Conservation (phyloP, 2,113 vertebrate genomes). For the Phylloscopus trochilus region DNA sequence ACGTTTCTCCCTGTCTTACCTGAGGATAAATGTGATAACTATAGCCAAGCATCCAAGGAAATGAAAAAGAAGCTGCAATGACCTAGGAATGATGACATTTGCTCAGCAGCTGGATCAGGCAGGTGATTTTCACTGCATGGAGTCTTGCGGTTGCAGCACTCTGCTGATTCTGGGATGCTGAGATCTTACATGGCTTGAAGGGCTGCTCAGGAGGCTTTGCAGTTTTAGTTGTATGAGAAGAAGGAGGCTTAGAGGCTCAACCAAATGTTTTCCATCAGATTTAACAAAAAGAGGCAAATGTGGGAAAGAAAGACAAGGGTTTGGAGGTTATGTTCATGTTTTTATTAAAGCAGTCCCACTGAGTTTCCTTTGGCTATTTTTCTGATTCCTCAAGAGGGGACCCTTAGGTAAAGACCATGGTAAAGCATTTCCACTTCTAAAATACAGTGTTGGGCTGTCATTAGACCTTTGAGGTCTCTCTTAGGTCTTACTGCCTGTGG, state of each 20-base stretch:
- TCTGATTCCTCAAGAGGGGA: neutral
- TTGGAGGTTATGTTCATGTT: neutral
- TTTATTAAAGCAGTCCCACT: neutral
- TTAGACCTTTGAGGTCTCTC: neutral
- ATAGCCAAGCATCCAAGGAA: neutral
- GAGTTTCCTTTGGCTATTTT: neutral
- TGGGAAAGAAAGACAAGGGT: neutral
- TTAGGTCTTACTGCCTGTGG: neutral
- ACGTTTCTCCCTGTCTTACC: neutral
- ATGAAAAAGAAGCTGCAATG: neutral
- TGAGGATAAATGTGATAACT: neutral
- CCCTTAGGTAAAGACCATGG: neutral
- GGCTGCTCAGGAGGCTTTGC: neutral
- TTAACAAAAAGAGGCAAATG: neutral
- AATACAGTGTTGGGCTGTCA: neutral
- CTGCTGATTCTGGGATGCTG: neutral
- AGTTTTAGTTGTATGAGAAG: neutral
- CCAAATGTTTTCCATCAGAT: neutral
- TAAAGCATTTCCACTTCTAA: neutral
- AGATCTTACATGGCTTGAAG: neutral
- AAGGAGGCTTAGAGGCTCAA: neutral
- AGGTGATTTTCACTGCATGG: neutral
- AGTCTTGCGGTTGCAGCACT: neutral
- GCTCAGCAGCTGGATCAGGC: neutral
- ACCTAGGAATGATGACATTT: neutral